Base-by-base conservation (phyloP, 2,888 invertebrate species). In the Melanargia galathea region DNA sequence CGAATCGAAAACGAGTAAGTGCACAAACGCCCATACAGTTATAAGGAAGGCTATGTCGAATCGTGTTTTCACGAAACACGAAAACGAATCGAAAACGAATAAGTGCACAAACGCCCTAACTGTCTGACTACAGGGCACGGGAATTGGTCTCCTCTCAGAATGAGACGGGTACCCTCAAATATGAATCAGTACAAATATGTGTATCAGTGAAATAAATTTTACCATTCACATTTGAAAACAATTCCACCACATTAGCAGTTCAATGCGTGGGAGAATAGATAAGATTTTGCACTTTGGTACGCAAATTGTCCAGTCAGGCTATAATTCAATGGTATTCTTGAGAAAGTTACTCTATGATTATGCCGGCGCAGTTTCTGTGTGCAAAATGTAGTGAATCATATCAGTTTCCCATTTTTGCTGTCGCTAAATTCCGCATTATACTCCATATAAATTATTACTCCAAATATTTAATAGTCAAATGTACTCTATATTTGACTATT, bases 251-350 rank as follows among this genome's bases (percentile, higher is more conserved):
- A 49, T 64, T 49, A 60, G 67, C 63, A 64, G 60, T 71, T 71
- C 67, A 67, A 65, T 68, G 74, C 75, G 75, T 78, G 74, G 77
- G 78, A 73, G 69, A 73, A 60, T 35, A 71, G 73, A 75, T 77
- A 75, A 72, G 72, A 70, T 71, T 40, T 64, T 69, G 71, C 71
- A 70, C 40, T 66, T 64, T 71, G 18, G 58, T 62, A 54, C 54
- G 33, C 33, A 60, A 43, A 55, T 18, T 18, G 55, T 43, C 55
- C 43, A 48, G 40, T 60, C 48, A 38, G 43, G 24, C 43, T 59
- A 59, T 51, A 65, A 51, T 65, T 62, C 58, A 54, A 30, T 38
- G 22, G n/a, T 38, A 54, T 38, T 24, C 24, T 40, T 33, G 51
- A 33, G 52, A 52, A 35, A 52, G 33, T 20, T 20, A 11, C 52